Base-by-base conservation (phyloP, 1,140 invertebrate species). In the Anastrepha ludens region DNA sequence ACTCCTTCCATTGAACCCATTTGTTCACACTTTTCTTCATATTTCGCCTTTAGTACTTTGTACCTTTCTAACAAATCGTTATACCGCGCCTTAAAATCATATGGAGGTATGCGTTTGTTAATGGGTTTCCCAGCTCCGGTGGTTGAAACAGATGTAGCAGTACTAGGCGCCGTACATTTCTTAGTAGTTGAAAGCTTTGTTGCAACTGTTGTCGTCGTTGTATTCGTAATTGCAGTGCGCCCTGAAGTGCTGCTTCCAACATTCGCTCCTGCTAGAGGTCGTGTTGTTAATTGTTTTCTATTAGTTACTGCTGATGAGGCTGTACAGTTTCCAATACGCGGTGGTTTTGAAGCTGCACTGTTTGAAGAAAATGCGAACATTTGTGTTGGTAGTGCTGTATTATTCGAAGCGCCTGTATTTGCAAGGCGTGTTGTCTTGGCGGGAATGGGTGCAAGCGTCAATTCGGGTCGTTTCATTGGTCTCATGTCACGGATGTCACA, bases 61-160 rank as follows among this genome's bases (percentile, higher is more conserved):
- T 95, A 94, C 89, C 95, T 95, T 89, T 95, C 94, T 60, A 95
- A 91, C 50, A 95, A 91, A 88, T 95, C 94, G 91, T 94, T 94
- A 89, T 94, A 95, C 60, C 94, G 94, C 13, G 94, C 94, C 90
- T 95, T 95, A 89, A 94, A 95, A 89, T 95, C 95, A 90, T 95
- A 95, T 0, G 94, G 93, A 5, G 95, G 93, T 88, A 95, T 95
- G 88, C 94, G 94, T 74, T 88, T 88, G n/a, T 86, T 89, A 55
- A 86, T 87, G 3, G 88, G 58, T 85, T 87, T 88, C 17, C 74
- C 74, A 29, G 87, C 62, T 74, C 88, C 88, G 29, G 88, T 85
- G 55, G 87, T 67, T 39, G 88, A 87, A 13, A 86, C 8, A 7
- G 88, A 86, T 44, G 87, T 60, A 9, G 50, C 17, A 39, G 44